Conservation (phyloP, 64 coral and sea anemone genomes). For the Astreopora myriophthalma region DNA sequence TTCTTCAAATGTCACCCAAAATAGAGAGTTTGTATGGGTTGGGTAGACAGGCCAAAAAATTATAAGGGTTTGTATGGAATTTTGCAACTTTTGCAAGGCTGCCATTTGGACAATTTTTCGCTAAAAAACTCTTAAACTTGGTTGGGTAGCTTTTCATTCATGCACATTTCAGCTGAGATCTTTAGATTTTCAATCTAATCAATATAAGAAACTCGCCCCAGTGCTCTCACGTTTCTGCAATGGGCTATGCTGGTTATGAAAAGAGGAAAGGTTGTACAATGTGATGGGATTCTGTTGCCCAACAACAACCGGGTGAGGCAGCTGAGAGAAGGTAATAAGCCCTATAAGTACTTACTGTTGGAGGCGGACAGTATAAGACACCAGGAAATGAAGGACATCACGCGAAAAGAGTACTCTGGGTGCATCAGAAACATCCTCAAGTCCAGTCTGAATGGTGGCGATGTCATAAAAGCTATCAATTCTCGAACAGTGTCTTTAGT, state of each 20-base stretch:
- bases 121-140: too few species aligned
- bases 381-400: slow-evolving; percentile 5
- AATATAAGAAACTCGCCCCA: too few species aligned
- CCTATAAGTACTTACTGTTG: slow-evolving; percentile 6
- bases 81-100: too few species aligned
- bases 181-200: too few species aligned
- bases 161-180: too few species aligned
- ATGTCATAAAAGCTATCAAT: slow-evolving; percentile 27
- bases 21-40: too few species aligned
- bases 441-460: slow-evolving; percentile 18
- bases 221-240: too few species aligned
- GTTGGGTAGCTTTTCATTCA: too few species aligned
- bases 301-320: not conserved
- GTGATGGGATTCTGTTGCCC: slow-evolving; percentile 1
- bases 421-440: slow-evolving; percentile 24
- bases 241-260: slow-evolving; percentile 50
- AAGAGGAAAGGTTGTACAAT: slow-evolving; percentile 21
- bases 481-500: slow-evolving; percentile 22
- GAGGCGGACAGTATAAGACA: slow-evolving; percentile 39
- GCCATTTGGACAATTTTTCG: too few species aligned
- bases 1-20: too few species aligned
- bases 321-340: slow-evolving; percentile 15
- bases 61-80: too few species aligned
- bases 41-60: too few species aligned
- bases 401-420: not conserved